Conservation (phyloP, 2,888 invertebrate species). For the Mechanitis messenoides region DNA sequence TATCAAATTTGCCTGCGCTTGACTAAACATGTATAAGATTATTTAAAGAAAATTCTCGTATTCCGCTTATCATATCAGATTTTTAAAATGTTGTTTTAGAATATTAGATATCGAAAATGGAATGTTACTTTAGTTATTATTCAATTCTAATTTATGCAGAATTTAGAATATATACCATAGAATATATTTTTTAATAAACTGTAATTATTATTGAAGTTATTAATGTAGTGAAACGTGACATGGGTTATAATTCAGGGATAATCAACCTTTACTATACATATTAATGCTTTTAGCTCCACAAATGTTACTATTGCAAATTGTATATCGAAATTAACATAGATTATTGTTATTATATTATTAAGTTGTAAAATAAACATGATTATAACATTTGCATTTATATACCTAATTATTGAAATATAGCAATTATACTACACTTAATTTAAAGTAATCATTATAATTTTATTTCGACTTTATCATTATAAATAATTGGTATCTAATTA, state of each 20-base stretch:
- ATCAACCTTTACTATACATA: conserved; percentile 1
- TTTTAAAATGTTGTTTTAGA: no score
- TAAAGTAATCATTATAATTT: no score
- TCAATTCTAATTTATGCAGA: no score
- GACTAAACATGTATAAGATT: not conserved
- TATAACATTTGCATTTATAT: not conserved
- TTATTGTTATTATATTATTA: not conserved
- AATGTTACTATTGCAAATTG: conserved; percentile 1
- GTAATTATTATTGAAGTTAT: not conserved
- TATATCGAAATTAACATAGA: conserved; percentile 1
- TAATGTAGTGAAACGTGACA: not conserved
- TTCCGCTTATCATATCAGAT: no score
- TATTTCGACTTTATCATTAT: no score
- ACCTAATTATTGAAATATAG: no score
- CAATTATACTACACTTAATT: no score
- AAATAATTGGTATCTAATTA: no score
- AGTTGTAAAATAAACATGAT: not conserved
- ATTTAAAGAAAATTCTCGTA: not conserved
- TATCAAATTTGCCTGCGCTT: conserved; percentile 17
- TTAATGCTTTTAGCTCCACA: not conserved
- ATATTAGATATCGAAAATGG: no score
- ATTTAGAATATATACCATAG: no score
- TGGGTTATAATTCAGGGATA: not conserved
- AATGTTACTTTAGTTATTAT: no score
- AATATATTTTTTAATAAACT: no score